Evolutionary conservation across 2,797 vertebrate genomes (phyloP).

Genomic region (Mycteria americana): DNA sequence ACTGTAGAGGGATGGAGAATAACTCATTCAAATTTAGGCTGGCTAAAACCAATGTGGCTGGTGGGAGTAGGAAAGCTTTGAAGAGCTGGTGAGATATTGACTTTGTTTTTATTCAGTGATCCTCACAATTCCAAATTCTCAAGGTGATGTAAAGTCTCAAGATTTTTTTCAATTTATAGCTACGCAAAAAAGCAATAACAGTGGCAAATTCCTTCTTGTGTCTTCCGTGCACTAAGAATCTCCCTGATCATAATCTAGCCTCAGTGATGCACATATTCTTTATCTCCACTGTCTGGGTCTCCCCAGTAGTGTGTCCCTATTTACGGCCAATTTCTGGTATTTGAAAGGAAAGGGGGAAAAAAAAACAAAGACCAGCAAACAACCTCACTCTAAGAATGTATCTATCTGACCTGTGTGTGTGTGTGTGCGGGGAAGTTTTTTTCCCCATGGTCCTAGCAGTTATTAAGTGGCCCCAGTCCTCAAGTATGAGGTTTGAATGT

Average conservation of each 20-base stretch:
- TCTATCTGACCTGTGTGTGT: neutral
- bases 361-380: neutral
- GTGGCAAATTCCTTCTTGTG: neutral
- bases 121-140: neutral
- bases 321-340: neutral
- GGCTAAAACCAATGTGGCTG: rapidly evolving
- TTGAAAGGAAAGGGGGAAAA: neutral
- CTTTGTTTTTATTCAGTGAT: neutral
- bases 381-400: neutral
- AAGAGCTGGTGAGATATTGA: neutral
- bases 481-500: neutral
- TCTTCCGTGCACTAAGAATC: neutral
- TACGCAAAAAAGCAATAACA: neutral
- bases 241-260: neutral
- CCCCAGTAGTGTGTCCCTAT: rapidly evolving
- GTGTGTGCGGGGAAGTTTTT: too few species aligned
- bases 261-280: neutral
- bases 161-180: neutral
- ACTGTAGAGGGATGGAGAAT: neutral
- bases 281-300: neutral
- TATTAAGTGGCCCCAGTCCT: neutral
- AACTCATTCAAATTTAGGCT: neutral
- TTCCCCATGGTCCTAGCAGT: neutral
- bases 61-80: neutral
- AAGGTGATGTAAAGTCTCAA: neutral